phyloP scores from a whole-genome alignment of 2,888 invertebrate genomes.

The Parnassius mnemosyne region DNA sequence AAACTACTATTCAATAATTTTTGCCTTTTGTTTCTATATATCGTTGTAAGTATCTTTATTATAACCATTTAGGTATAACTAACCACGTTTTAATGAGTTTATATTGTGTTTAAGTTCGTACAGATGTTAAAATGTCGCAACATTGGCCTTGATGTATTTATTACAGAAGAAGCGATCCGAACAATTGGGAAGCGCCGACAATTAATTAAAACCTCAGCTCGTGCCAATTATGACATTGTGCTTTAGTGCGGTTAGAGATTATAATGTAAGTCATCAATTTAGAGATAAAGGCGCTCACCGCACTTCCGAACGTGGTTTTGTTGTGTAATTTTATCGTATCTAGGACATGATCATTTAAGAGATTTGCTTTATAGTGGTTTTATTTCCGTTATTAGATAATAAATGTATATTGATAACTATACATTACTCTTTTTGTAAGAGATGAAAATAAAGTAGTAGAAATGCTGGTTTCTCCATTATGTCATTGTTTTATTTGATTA shows the following conservation, averaged over 20 bases:
- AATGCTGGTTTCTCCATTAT: too few relatives aligned
- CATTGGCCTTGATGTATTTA: background rate
- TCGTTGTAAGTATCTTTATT: background rate
- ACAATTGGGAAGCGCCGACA: conserved; percentile 1
- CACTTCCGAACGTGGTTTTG: conserved; percentile 21
- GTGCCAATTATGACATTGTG: conserved; percentile 15
- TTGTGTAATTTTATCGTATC: conserved; percentile 18
- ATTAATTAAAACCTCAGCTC: conserved; percentile 7
- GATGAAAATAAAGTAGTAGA: too few relatives aligned
- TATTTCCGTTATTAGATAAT: conserved; percentile 1
- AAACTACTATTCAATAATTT: too few relatives aligned
- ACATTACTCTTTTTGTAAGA: background rate
- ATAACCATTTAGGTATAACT: background rate
- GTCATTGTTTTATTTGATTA: too few relatives aligned
- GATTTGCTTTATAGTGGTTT: conserved; percentile 11
- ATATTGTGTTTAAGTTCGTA: background rate
- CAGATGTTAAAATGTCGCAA: background rate
- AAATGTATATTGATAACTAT: background rate
- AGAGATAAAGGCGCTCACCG: conserved; percentile 4
- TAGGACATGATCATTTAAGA: conserved; percentile 10
- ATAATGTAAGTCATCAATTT: conserved; percentile 3
- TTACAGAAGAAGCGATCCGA: background rate
- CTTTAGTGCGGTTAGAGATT: conserved; percentile 1
- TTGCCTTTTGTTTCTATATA: too few relatives aligned
- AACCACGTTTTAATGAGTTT: too few relatives aligned